These are phyloP conservation scores for Nasonovia ribisnigri DNA, from an alignment of 2,888 invertebrate species.

Conservation along the genomic window DNA sequence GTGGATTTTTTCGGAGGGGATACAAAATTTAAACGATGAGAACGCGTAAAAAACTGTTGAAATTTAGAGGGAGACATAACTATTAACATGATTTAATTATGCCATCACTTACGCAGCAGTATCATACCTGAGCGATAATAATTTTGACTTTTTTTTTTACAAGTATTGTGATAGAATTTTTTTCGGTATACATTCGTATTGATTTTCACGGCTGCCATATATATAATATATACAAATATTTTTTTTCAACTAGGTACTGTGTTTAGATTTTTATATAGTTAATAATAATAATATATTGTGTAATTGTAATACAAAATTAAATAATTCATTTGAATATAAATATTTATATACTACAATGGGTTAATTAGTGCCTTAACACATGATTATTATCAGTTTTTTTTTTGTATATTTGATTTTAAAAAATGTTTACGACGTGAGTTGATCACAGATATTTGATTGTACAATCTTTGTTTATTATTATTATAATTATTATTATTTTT, in stretches of 20 bases:
- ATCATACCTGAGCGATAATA: not conserved
- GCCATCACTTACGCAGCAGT: not conserved
- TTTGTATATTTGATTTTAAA: conserved; percentile 59
- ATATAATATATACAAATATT: conserved; percentile 1
- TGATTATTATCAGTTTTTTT: conserved; percentile 52
- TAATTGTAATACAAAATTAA: conserved; percentile 10
- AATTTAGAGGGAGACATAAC: not conserved
- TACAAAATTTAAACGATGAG: not conserved
- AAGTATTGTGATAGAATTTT: conserved; percentile 63
- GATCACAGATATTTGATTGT: conserved; percentile 46
- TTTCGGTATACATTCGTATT: conserved; percentile 56
- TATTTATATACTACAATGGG: conserved; percentile 61
- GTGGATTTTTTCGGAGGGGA: not conserved
- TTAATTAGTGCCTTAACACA: conserved; percentile 64
- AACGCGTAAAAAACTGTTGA: not conserved
- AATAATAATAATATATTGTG: conserved; percentile 12
- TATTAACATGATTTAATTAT: not conserved
- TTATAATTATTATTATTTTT: conserved; percentile 9
- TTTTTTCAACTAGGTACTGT: conserved; percentile 54
- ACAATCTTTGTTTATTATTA: conserved; percentile 56
- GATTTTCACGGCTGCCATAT: conserved; percentile 62
- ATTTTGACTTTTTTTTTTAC: conserved; percentile 10
- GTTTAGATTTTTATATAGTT: conserved; percentile 61
- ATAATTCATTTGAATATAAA: conserved; percentile 40
- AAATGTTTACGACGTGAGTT: conserved; percentile 35